Evolutionary conservation across 2,888 invertebrate genomes (phyloP), one percentile per base, ranked within the genome.

Genomic region (Linnaemya vulpina): DNA sequence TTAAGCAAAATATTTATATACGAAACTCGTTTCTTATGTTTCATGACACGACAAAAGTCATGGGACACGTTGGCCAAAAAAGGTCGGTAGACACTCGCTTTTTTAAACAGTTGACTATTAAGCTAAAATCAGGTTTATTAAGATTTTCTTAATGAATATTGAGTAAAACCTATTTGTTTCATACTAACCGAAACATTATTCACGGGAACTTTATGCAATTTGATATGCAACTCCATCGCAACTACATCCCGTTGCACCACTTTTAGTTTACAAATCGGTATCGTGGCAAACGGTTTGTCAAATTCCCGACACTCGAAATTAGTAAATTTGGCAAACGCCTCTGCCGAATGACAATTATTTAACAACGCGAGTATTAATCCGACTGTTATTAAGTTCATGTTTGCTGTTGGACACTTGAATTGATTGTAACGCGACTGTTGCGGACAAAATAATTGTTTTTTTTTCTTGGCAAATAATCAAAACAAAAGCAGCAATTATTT

Each of bases 31-130:
- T 68, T 51, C 13, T 0, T 4, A 51, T 68, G 51, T 20, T 38
- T 60, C 74, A 85, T 70, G 17, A 74, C 49, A 8, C 10, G n/a
- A 20, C 85, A 85, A 78, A 78, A 82, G 55, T 85, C 70, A 0
- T 15, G 25, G 0, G 82, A 25, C 5, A 35, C 3, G 60, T 85
- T 85, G 68, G 75, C 78, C 11, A 85, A 40, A 75, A 84, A 86
- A 0, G 86, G 78, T 2, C 62, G 77, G 67, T 78, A 86, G 11
- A 76, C 76, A 38, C 17, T 73, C 17, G 55, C 58, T 30, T 51
- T 77, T 58, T 67, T 67, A 7, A 38, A 20, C 7, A 71, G 7
- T 53, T 53, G 38, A 15, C 1, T 5, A 4, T 40, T 8, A 25
- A n/a, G 13, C 70, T 71, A 10, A n/a, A 43, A 40, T 22, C 20